Evolutionary conservation across 2,888 invertebrate genomes (phyloP).

Genomic region (Calephelis perditalis): DNA sequence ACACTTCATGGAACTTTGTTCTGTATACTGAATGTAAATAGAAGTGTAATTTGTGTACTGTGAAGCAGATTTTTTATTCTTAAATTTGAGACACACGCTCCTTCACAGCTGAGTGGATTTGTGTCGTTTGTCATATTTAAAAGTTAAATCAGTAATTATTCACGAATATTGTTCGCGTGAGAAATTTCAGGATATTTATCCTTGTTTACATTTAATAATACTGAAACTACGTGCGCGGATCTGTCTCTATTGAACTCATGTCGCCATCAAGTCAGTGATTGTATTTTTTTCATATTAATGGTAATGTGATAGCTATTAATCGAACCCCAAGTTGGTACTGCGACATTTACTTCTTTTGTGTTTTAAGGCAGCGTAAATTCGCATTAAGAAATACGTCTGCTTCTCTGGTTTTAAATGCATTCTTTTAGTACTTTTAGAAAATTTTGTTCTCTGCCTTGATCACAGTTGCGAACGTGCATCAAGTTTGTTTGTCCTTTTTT

Average conservation of each 20-base stretch:
- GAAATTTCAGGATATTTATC: constrained; percentile 35
- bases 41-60: background rate
- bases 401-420: too few species aligned
- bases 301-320: too few species aligned
- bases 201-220: constrained; percentile 7
- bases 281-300: too few species aligned
- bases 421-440: too few species aligned
- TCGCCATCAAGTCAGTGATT: too few species aligned
- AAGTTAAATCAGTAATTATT: constrained; percentile 61
- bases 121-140: constrained; percentile 68
- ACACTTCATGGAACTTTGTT: constrained; percentile 22
- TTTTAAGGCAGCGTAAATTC: too few species aligned
- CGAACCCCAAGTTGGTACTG: too few species aligned
- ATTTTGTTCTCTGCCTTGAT: too few species aligned
- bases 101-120: constrained; percentile 67
- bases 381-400: too few species aligned
- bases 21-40: constrained; percentile 23
- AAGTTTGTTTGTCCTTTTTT: too few species aligned
- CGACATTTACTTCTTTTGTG: too few species aligned
- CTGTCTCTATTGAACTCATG: background rate
- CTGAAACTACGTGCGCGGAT: background rate
- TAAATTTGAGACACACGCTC: constrained; percentile 48
- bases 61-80: constrained; percentile 33
- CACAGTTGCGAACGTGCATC: too few species aligned
- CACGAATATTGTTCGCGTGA: constrained; percentile 58